Conservation (phyloP, 2,113 vertebrate genomes). For the Lipotes vexillifer region DNA sequence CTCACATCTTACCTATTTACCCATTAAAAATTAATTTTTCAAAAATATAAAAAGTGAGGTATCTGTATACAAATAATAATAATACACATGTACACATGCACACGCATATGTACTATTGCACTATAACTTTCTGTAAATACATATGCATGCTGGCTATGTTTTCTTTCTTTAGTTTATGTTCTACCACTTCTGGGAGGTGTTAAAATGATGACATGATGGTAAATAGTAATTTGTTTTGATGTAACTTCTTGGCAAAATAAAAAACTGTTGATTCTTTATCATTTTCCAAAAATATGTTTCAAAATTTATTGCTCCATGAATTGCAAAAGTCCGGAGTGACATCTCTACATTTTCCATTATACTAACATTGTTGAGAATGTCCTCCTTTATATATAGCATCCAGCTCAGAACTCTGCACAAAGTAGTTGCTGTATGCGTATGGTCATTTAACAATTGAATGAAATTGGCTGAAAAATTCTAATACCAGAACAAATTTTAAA, state of each 20-base stretch:
- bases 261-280: background rate
- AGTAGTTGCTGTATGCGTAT: background rate
- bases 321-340: background rate
- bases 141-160: background rate
- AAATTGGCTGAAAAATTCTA: background rate
- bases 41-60: background rate
- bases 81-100: background rate
- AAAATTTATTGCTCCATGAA: background rate
- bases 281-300: background rate
- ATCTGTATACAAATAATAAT: background rate
- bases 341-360: background rate
- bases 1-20: no score
- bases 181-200: background rate
- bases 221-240: background rate
- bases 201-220: background rate
- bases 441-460: background rate
- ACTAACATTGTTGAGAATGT: accelerated
- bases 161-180: background rate
- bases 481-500: background rate
- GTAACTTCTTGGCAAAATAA: background rate
- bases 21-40: background rate
- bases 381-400: background rate
- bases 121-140: background rate
- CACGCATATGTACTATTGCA: no score
- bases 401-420: background rate